Conservation (phyloP, 2,113 vertebrate species). For the Notiomystis cincta region DNA sequence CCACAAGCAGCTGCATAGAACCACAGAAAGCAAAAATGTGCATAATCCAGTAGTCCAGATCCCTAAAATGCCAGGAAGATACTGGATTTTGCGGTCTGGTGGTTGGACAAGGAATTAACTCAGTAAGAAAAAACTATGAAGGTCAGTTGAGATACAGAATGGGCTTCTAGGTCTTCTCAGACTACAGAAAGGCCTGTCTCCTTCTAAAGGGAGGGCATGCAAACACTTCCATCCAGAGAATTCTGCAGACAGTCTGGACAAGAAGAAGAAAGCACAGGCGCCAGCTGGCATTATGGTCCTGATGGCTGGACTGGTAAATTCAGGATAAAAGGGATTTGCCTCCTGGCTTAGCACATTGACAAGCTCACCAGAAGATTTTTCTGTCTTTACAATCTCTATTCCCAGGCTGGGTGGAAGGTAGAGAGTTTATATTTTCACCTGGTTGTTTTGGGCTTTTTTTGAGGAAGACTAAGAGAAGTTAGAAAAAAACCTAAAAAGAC, state of each 20-base stretch:
- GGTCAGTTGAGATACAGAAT: rapidly evolving
- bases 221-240: neutral
- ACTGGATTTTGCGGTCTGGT: neutral
- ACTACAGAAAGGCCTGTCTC: neutral
- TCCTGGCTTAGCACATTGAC: neutral
- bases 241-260: neutral
- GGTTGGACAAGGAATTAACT: neutral
- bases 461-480: neutral
- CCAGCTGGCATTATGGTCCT: neutral
- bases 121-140: neutral
- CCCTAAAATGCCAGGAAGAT: neutral
- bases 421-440: neutral
- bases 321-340: neutral
- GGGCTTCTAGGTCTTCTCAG: neutral
- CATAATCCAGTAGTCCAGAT: neutral
- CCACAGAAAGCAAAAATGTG: neutral
- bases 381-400: neutral
- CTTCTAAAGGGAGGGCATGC: neutral
- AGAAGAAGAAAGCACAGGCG: neutral
- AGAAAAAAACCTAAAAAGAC: neutral
- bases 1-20: neutral
- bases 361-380: neutral
- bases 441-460: rapidly evolving
- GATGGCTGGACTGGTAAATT: neutral
- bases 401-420: neutral